Base-by-base conservation (phyloP, 2,888 invertebrate genomes). In the Eupithecia pulchellata region DNA sequence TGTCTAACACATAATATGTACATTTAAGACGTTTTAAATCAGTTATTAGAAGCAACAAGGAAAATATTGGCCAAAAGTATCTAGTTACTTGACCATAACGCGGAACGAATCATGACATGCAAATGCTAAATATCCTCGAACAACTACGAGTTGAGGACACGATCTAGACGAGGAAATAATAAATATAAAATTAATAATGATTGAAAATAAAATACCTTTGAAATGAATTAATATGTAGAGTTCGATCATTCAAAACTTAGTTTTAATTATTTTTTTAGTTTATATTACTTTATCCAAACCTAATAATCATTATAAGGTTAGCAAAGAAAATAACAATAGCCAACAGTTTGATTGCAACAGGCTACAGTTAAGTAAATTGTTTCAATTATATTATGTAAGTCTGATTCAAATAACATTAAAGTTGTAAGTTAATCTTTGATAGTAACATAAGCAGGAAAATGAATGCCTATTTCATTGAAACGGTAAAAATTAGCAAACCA, bases 161-260 rank as follows among this genome's bases (percentile, higher is more conserved):
- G 52, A 52, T 52, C 25, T 52, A 52, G 52, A 52, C 52, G 3
- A 52, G 52, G 52, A 52, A 52, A 52, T 25, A 52, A 52, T 52
- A 25, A 52, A 47, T 52, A n/a, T 13, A 47, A n/a, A 47, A n/a
- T 3, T 3, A 47, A n/a, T 1, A 34, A 3, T 39, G 13, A 47
- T 20, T 1, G 6, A 39, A 5, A 39, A 39, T 39, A 39, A 17
- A 39, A 17, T 17, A 5, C 4, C 32, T 32, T 32, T 32, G 6
- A 5, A 4, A 6, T 32, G 32, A 32, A 5, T 5, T 32, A 32
- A 32, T 32, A 5, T 32, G 32, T 5, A 5, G 6, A 5, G 32
- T 32, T 32, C 6, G 32, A 32, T 5, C 32, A 32, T 32, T 32
- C 32, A 32, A 32, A 32, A n/a, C n/a, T n/a, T n/a, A n/a, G n/a